phyloP scores from a whole-genome alignment of 2,797 vertebrate species.

The Propithecus perrieri region DNA sequence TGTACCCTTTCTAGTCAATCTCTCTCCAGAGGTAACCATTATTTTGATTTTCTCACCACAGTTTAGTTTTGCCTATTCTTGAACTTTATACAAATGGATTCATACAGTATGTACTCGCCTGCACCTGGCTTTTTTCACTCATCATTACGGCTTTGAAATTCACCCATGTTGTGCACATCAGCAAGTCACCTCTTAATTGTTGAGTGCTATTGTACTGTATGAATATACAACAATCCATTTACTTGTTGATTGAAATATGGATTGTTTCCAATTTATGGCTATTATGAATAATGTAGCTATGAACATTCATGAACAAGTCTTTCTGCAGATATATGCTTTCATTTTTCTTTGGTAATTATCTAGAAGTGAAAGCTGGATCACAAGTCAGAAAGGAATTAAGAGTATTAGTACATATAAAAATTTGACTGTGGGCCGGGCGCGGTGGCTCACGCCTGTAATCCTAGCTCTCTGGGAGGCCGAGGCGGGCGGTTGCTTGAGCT shows the following conservation, averaged over 20 bases:
- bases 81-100: background rate
- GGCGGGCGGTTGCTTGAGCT: too few species aligned
- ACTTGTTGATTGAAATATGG: background rate
- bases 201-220: background rate
- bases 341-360: background rate
- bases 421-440: too few species aligned
- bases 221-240: background rate
- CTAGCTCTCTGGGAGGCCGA: too few species aligned
- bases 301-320: constrained; percentile 1
- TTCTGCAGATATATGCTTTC: background rate
- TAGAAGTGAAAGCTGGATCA: background rate
- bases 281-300: constrained; percentile 1
- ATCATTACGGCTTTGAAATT: constrained; percentile 28
- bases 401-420: background rate
- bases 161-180: background rate
- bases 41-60: background rate
- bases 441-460: too few species aligned
- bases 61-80: background rate
- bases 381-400: background rate
- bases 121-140: background rate
- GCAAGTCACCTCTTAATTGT: constrained; percentile 16
- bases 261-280: background rate
- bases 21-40: background rate
- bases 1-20: background rate
- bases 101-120: background rate